These are phyloP conservation scores for Diloba caeruleocephala DNA, from an alignment of 2,888 invertebrate genomes.

Conservation along the genomic window DNA sequence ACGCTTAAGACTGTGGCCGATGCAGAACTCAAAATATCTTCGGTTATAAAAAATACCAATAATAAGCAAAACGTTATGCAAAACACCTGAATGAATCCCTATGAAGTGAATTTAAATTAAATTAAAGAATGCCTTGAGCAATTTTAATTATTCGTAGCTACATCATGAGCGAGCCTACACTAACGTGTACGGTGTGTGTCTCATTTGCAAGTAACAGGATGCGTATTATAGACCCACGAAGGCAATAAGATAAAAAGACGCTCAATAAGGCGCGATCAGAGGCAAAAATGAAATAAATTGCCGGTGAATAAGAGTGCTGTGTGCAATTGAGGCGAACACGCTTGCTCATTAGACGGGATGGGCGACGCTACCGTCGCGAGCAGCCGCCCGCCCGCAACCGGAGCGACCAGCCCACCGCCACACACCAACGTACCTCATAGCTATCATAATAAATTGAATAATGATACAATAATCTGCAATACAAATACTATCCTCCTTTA, in stretches of 20 bases:
- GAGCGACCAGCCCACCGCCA: constrained; percentile 20
- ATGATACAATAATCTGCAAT: constrained; percentile 41
- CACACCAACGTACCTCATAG: constrained; percentile 25
- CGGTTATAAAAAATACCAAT: constrained; percentile 9
- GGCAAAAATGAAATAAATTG: constrained; percentile 89
- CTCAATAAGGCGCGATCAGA: constrained; percentile 89
- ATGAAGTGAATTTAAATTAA: constrained; percentile 55
- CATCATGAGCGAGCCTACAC: constrained; percentile 81
- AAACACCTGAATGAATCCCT: constrained; percentile 49
- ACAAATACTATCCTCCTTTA: constrained; percentile 45
- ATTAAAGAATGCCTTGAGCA: constrained; percentile 62
- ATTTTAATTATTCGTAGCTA: constrained; percentile 83
- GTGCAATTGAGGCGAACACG: constrained; percentile 88
- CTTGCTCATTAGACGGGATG: constrained; percentile 85
- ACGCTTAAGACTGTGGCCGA: constrained; percentile 49
- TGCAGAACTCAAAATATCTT: constrained; percentile 17
- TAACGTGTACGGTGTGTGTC: constrained; percentile 82
- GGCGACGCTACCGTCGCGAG: constrained; percentile 59
- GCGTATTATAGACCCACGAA: constrained; percentile 88
- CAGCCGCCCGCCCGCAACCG: constrained; percentile 37
- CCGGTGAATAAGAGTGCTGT: constrained; percentile 87
- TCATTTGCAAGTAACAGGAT: constrained; percentile 88
- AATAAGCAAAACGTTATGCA: constrained; percentile 30
- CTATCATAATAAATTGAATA: constrained; percentile 43
- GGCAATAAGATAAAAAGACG: constrained; percentile 87